Conservation (phyloP, 1,140 invertebrate species). For the Episyrphus balteatus region DNA sequence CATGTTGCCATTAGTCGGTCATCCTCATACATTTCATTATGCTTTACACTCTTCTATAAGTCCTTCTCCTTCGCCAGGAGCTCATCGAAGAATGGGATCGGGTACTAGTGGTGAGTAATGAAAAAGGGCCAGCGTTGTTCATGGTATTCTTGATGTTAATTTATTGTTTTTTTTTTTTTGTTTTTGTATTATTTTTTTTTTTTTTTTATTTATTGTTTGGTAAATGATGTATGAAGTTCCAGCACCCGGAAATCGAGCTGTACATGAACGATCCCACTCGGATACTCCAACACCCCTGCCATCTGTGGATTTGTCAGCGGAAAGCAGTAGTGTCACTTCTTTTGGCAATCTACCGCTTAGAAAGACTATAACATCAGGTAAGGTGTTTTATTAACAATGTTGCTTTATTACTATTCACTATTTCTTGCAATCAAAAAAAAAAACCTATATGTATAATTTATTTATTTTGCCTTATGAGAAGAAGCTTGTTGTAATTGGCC, state of each 20-base stretch:
- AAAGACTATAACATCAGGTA: slow-evolving; percentile 75
- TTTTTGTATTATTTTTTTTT: neutral
- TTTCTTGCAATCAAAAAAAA: no score
- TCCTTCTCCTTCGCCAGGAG: slow-evolving; percentile 45
- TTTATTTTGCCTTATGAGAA: no score
- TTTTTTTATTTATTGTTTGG: neutral
- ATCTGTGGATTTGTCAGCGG: slow-evolving; percentile 81
- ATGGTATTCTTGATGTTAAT: neutral
- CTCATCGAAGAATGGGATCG: slow-evolving; percentile 55
- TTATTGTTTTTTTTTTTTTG: neutral
- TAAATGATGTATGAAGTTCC: neutral
- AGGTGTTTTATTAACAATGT: slow-evolving; percentile 21
- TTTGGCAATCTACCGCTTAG: slow-evolving; percentile 77
- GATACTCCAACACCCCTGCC: slow-evolving; percentile 73
- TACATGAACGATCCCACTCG: slow-evolving; percentile 82
- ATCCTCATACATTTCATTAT: slow-evolving; percentile 5
- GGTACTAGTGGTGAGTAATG: slow-evolving; percentile 22
- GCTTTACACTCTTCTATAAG: slow-evolving; percentile 8
- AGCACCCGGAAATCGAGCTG: slow-evolving; percentile 34
- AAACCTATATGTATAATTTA: no score
- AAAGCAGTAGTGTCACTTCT: slow-evolving; percentile 90
- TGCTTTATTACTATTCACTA: no score
- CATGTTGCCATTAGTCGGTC: slow-evolving; percentile 39
- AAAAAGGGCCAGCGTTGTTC: slow-evolving; percentile 25
- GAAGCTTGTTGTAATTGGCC: no score